phyloP scores from a whole-genome alignment of 2,888 invertebrate genomes.

The Auanema sp. region DNA sequence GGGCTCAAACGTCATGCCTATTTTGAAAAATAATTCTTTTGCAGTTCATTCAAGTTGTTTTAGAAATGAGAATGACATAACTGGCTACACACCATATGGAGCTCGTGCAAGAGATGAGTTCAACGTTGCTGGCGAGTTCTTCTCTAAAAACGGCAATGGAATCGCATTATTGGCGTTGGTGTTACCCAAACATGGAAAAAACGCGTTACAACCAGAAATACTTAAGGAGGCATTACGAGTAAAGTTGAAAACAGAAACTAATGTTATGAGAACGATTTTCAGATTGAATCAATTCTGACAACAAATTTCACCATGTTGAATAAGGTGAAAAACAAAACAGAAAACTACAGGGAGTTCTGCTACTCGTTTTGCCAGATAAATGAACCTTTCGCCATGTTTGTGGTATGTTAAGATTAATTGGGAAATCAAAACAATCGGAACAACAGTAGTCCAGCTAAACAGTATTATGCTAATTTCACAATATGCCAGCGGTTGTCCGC shows the following conservation, averaged over 20 bases:
- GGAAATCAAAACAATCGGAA: not conserved
- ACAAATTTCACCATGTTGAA: constrained; percentile 49
- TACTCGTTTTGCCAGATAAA: constrained; percentile 60
- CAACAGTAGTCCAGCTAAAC: not conserved
- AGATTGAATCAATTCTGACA: constrained; percentile 47
- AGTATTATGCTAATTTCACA: not conserved
- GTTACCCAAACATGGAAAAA: constrained; percentile 42
- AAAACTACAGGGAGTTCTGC: constrained; percentile 56
- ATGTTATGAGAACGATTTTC: constrained; percentile 18
- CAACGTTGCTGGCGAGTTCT: constrained; percentile 36
- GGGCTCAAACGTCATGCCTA: not conserved
- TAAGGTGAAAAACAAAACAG: constrained; percentile 29
- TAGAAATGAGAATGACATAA: constrained; percentile 55
- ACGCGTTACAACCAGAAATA: constrained; percentile 41
- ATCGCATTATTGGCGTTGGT: constrained; percentile 52
- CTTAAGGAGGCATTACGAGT: constrained; percentile 44
- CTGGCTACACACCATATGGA: constrained; percentile 60
- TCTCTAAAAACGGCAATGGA: constrained; percentile 43
- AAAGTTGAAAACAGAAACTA: constrained; percentile 13
- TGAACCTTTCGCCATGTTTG: constrained; percentile 57
- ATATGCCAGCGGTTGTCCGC: not conserved
- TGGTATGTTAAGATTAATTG: constrained; percentile 28
- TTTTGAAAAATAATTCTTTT: no score
- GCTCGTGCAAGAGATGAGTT: constrained; percentile 44
- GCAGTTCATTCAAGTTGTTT: constrained; percentile 4